These are phyloP conservation scores for Brachyopa scutellaris DNA, from an alignment of 2,888 invertebrate genomes.

Conservation along the genomic window DNA sequence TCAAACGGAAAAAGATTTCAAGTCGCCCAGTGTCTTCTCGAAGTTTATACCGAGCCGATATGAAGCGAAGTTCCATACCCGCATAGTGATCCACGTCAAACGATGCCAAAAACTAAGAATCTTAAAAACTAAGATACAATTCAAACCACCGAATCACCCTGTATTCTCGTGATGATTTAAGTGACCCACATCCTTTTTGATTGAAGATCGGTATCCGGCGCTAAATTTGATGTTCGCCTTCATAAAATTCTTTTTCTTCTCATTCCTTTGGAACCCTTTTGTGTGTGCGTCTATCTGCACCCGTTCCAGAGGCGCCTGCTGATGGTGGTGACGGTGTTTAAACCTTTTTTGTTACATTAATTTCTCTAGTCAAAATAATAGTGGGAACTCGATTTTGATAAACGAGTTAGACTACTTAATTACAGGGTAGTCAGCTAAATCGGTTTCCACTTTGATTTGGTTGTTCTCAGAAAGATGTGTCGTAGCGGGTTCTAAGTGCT, in stretches of 20 bases:
- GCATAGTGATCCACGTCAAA: no score
- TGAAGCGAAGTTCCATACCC: no score
- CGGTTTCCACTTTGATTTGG: neutral
- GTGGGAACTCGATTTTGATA: neutral
- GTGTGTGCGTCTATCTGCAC: no score
- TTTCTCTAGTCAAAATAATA: conserved; percentile 3
- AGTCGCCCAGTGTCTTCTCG: no score
- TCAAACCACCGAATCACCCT: neutral
- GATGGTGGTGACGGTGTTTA: neutral
- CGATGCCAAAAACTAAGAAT: no score
- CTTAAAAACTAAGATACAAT: no score
- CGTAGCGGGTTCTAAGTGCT: neutral
- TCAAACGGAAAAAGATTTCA: no score
- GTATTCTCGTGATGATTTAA: neutral
- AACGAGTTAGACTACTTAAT: neutral
- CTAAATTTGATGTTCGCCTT: neutral
- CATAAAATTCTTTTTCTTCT: neutral
- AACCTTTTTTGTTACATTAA: neutral
- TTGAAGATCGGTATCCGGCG: neutral
- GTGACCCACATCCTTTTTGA: conserved; percentile 1
- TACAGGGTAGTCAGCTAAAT: neutral
- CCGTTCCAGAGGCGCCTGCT: conserved; percentile 3
- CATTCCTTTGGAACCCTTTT: neutral
- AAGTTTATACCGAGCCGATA: no score
- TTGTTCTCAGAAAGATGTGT: neutral